A percentile compares a stretch with the other conserved stretches of the same genome.
These are phyloP conservation scores for Elegia similella DNA, from an alignment of 2,888 invertebrate genomes.

Conservation along the genomic window DNA sequence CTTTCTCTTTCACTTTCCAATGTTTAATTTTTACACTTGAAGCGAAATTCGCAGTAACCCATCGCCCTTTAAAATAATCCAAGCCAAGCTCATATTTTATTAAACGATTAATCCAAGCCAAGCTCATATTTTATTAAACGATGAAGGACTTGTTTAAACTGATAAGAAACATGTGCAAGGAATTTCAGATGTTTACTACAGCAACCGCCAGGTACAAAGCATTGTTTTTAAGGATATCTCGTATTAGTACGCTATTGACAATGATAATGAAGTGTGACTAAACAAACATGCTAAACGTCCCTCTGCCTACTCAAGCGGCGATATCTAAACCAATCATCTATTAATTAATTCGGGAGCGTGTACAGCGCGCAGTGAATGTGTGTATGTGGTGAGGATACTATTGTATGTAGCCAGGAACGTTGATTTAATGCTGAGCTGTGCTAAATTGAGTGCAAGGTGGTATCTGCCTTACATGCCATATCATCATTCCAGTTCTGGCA, in stretches of 20 bases:
- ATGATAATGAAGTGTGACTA: conserved; percentile 10
- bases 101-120: no score
- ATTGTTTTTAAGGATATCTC: no score
- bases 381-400: conserved; percentile 14
- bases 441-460: conserved; percentile 1
- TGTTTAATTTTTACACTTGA: no score
- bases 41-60: no score
- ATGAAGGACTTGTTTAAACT: no score
- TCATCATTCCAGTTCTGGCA: not conserved
- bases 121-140: no score
- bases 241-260: not conserved
- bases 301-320: conserved; percentile 24
- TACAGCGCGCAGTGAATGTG: conserved; percentile 28
- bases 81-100: no score
- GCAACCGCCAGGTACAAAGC: no score
- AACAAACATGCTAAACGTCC: conserved; percentile 10
- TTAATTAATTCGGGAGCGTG: conserved; percentile 50
- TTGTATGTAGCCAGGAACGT: conserved; percentile 7
- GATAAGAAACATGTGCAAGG: no score
- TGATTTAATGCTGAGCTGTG: conserved; percentile 12
- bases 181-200: no score
- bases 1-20: no score
- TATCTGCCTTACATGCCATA: not conserved
- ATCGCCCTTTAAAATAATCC: no score
- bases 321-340: conserved; percentile 55